A percentile compares a stretch with the other conserved stretches of the same genome.
These are phyloP conservation scores for Etheostoma cragini DNA, from an alignment of 2,113 vertebrate genomes.

Conservation along the genomic window DNA sequence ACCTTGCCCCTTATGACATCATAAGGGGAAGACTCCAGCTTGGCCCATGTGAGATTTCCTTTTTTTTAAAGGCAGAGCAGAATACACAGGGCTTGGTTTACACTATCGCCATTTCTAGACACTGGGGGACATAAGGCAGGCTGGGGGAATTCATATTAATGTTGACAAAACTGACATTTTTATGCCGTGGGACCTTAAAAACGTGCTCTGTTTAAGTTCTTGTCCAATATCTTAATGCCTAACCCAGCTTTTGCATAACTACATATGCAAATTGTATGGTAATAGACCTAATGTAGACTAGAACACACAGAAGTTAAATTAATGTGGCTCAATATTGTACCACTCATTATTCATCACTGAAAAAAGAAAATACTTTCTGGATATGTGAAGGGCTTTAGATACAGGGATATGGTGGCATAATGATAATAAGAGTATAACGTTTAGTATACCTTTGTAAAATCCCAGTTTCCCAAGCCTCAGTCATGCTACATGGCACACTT, in stretches of 20 bases:
- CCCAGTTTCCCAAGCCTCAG: slow-evolving; percentile 2
- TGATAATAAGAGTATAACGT: background rate
- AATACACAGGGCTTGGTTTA: too few relatives aligned
- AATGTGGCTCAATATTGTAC: background rate
- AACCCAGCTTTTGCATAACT: background rate
- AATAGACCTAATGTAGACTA: background rate
- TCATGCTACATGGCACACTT: slow-evolving; percentile 2
- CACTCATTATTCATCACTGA: background rate
- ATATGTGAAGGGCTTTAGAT: background rate
- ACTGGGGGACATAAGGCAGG: too few relatives aligned
- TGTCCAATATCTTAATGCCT: background rate
- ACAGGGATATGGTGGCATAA: background rate
- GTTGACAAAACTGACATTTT: too few relatives aligned
- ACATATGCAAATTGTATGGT: background rate
- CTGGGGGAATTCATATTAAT: too few relatives aligned
- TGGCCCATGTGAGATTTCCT: too few relatives aligned
- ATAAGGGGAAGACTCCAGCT: too few relatives aligned
- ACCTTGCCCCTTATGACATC: too few relatives aligned
- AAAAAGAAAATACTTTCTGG: background rate
- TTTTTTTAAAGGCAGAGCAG: too few relatives aligned
- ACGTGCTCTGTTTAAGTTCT: background rate
- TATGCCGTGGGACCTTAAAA: background rate
- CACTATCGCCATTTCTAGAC: too few relatives aligned
- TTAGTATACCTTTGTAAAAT: slow-evolving; percentile 3
- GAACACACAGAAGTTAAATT: background rate